Conservation (phyloP, 2,888 invertebrate genomes). For the Synanthedon formicaeformis region DNA sequence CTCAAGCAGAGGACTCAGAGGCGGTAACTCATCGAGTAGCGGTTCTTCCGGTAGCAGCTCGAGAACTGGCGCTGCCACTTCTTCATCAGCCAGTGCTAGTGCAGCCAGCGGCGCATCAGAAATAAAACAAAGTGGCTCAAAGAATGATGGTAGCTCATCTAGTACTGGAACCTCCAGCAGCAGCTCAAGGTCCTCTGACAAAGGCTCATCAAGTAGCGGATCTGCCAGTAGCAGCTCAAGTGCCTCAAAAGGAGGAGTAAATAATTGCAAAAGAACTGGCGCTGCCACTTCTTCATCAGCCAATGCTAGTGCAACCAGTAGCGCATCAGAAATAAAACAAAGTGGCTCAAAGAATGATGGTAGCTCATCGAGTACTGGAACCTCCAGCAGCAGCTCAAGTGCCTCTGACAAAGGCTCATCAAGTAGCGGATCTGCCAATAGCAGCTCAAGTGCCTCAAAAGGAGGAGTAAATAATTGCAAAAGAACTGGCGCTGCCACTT, state of each 20-base stretch:
- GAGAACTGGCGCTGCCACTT: neutral
- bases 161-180: neutral
- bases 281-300: too few species aligned
- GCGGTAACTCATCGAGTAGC: neutral
- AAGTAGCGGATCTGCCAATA: neutral
- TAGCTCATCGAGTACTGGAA: too few species aligned
- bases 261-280: too few species aligned
- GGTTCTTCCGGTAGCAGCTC: neutral
- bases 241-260: neutral
- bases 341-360: too few species aligned
- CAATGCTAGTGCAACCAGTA: too few species aligned
- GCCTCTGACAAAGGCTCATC: too few species aligned
- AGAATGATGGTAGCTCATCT: neutral
- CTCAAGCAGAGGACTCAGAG: neutral
- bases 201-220: neutral
- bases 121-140: too few species aligned
- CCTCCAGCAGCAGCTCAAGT: too few species aligned
- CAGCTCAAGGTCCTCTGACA: neutral
- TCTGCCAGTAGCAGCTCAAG: neutral
- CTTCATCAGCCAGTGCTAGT: neutral
- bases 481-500: too few species aligned
- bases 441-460: too few species aligned
- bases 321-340: too few species aligned
- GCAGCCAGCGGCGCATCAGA: neutral
- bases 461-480: too few species aligned